Evolutionary conservation across 30 jellyfish, hydroid and myxozoan genomes (phyloP).

Genomic region (Haliclystus octoradiatus): DNA sequence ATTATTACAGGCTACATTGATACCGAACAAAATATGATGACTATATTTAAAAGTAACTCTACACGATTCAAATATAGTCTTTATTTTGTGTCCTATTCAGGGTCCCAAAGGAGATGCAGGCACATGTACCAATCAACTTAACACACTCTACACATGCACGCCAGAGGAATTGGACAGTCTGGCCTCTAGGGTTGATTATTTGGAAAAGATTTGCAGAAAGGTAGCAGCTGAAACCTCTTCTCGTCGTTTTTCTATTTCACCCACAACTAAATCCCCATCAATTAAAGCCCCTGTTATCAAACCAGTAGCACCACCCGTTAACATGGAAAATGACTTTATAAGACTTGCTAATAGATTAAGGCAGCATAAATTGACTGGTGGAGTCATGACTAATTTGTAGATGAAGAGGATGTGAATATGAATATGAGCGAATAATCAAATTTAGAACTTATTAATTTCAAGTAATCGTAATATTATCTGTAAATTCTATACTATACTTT

Average conservation of each 20-base stretch:
- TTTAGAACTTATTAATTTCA: slow-evolving; percentile 2
- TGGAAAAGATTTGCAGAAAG: slow-evolving; percentile 92
- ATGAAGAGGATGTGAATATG: neutral
- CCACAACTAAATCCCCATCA: neutral
- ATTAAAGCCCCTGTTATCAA: slow-evolving; percentile 5
- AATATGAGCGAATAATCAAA: neutral
- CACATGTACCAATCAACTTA: slow-evolving; percentile 79
- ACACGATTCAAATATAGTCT: too few relatives aligned
- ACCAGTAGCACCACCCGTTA: neutral
- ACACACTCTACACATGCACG: slow-evolving; percentile 50
- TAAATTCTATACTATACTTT: too few relatives aligned
- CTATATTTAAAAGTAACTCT: too few relatives aligned
- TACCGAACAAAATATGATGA: too few relatives aligned
- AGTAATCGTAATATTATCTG: slow-evolving; percentile 6
- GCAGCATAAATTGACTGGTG: slow-evolving; percentile 9
- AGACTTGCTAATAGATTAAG: neutral
- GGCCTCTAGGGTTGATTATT: slow-evolving; percentile 75
- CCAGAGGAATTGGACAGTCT: slow-evolving; percentile 78
- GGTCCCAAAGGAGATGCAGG: slow-evolving; percentile 98
- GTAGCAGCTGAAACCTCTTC: slow-evolving; percentile 32
- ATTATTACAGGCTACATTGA: too few relatives aligned
- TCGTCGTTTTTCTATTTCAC: neutral
- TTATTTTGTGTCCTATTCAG: slow-evolving; percentile 5
- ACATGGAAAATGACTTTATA: neutral
- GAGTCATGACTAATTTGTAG: slow-evolving; percentile 31